Conservation (phyloP, 2,888 invertebrate species). For the Hirtodrosophila trivittata region DNA sequence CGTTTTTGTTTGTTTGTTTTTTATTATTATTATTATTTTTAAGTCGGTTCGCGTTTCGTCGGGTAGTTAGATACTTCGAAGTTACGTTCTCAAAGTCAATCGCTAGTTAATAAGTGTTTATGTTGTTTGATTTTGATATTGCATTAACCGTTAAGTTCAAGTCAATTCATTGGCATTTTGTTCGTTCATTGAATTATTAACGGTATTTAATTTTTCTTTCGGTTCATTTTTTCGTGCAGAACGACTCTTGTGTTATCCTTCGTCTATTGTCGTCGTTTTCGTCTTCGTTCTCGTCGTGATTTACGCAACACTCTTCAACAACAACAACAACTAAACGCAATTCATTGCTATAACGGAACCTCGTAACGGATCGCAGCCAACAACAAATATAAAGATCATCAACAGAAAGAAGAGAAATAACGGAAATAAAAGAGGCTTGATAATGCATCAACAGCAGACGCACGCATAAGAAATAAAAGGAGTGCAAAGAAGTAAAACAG, state of each 20-base stretch:
- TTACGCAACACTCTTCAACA: conserved; percentile 34
- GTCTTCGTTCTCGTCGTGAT: conserved; percentile 47
- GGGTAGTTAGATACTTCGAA: background rate
- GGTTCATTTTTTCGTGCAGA: conserved; percentile 24
- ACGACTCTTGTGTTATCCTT: conserved; percentile 65
- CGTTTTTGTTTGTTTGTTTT: conserved; percentile 5
- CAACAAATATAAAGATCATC: conserved; percentile 5
- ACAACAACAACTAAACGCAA: conserved; percentile 12
- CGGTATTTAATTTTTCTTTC: conserved; percentile 1
- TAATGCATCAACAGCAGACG: conserved; percentile 30
- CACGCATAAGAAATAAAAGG: conserved; percentile 23
- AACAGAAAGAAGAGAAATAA: conserved; percentile 11
- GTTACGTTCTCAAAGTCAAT: too few relatives aligned
- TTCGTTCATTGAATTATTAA: conserved; percentile 3
- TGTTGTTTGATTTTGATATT: background rate
- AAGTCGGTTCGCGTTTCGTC: conserved; percentile 11
- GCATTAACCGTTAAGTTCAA: background rate
- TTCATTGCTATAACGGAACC: conserved; percentile 38
- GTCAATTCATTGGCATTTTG: background rate
- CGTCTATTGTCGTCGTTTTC: conserved; percentile 56
- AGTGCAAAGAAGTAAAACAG: conserved; percentile 13
- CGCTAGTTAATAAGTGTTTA: too few relatives aligned
- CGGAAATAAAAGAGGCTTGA: conserved; percentile 23
- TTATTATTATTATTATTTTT: conserved; percentile 1
- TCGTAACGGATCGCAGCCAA: conserved; percentile 39